These are phyloP conservation scores for Hydroisotoma schaefferi DNA, from an alignment of 2,888 invertebrate genomes.

Conservation along the genomic window DNA sequence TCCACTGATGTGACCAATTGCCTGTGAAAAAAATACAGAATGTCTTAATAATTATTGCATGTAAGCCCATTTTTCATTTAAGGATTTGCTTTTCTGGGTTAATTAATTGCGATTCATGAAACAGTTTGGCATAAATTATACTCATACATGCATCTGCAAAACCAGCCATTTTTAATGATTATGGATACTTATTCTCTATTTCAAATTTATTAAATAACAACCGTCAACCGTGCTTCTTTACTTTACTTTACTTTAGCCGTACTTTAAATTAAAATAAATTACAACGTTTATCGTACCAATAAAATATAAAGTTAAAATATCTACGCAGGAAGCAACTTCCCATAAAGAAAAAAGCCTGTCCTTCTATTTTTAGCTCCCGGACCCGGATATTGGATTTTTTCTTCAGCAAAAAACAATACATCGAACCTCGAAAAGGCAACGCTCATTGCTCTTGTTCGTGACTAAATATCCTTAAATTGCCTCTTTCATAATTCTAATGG, in stretches of 20 bases:
- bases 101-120: background rate
- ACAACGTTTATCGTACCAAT: no score
- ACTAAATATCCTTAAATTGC: background rate
- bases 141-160: no score
- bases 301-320: no score
- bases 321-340: no score
- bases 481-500: no score
- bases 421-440: no score
- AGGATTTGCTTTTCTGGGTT: background rate
- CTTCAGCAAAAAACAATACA: no score
- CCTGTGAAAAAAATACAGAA: slow-evolving; percentile 33
- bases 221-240: background rate
- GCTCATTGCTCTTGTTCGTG: background rate
- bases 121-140: background rate
- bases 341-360: no score
- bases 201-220: background rate
- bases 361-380: slow-evolving; percentile 9
- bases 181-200: background rate
- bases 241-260: background rate
- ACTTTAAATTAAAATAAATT: background rate
- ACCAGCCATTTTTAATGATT: background rate
- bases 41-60: background rate
- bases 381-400: slow-evolving; percentile 10
- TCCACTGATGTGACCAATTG: slow-evolving; percentile 46
- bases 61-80: background rate